These are phyloP conservation scores for Kryptolebias ocellatus DNA, from an alignment of 2,797 vertebrate species.

Conservation along the genomic window DNA sequence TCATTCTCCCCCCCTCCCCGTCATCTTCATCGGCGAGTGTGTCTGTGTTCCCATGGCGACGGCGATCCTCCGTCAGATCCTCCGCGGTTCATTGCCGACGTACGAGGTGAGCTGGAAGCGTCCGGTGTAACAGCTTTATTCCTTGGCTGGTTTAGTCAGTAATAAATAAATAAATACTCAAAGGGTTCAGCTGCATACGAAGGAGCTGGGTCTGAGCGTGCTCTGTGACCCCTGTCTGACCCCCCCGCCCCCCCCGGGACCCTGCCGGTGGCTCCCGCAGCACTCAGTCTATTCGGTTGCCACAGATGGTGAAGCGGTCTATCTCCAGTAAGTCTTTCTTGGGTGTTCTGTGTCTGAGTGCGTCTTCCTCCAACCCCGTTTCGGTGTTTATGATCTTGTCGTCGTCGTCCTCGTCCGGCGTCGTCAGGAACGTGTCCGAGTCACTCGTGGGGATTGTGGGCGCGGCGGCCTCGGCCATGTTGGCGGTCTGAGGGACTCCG, in stretches of 20 bases:
- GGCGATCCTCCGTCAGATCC: constrained; percentile 10
- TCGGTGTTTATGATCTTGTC: constrained; percentile 69
- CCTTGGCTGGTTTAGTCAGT: constrained; percentile 70
- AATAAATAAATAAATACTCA: constrained; percentile 94
- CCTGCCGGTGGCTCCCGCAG: constrained; percentile 17
- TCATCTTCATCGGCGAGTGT: constrained; percentile 3
- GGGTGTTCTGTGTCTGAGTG: constrained; percentile 86
- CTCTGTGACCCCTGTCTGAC: constrained; percentile 59
- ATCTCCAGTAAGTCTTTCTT: constrained; percentile 98
- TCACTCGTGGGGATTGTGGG: constrained; percentile 87
- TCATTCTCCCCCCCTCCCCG: constrained; percentile 19
- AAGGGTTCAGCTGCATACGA: constrained; percentile 56
- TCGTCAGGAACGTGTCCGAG: constrained; percentile 94
- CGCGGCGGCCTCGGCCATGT: constrained; percentile 76
- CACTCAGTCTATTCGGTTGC: constrained; percentile 96
- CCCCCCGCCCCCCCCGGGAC: constrained; percentile 60
- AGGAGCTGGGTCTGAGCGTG: constrained; percentile 49
- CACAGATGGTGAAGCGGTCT: constrained; percentile 99
- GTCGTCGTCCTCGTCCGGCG: constrained; percentile 94
- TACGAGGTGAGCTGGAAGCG: constrained; percentile 37
- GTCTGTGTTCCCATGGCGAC: constrained; percentile 12
- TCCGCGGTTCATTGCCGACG: constrained; percentile 25
- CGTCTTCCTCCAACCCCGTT: constrained; percentile 86
- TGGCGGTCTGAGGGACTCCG: constrained; percentile 81
- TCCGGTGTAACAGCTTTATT: constrained; percentile 67